phyloP scores from a whole-genome alignment of 2,797 vertebrate genomes.

The Sarcophilus harrisii region DNA sequence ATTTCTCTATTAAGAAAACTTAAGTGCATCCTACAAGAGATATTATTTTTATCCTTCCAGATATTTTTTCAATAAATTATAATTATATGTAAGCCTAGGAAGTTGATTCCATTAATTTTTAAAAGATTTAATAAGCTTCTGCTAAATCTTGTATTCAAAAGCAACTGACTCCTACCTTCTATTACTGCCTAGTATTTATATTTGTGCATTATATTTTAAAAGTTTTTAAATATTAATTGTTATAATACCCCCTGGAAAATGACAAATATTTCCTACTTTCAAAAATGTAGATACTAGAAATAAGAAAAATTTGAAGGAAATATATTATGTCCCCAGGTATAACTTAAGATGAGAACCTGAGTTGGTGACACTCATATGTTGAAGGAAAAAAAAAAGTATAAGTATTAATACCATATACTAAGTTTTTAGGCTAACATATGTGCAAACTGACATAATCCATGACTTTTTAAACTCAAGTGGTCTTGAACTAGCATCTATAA shows the following conservation, averaged over 20 bases:
- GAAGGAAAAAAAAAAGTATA: neutral
- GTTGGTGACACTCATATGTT: neutral
- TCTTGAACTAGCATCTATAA: neutral
- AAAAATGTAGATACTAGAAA: neutral
- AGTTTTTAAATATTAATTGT: neutral
- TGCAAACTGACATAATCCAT: neutral
- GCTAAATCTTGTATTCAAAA: neutral
- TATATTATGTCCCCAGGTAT: neutral
- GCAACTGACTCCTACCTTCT: neutral
- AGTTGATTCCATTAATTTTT: neutral
- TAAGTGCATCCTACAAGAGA: neutral
- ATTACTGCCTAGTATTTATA: neutral
- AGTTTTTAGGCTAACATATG: neutral
- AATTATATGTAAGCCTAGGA: neutral
- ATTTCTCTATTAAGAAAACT: neutral
- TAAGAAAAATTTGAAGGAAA: neutral
- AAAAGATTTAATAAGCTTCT: neutral
- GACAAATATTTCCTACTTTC: neutral
- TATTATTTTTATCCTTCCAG: neutral
- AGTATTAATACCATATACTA: neutral
- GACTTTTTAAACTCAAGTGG: neutral
- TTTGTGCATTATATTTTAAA: neutral
- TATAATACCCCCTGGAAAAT: neutral
- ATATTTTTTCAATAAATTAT: neutral
- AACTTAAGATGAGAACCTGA: neutral